Base-by-base conservation (phyloP, 2,888 invertebrate species). In the Ophion ventricosus region DNA sequence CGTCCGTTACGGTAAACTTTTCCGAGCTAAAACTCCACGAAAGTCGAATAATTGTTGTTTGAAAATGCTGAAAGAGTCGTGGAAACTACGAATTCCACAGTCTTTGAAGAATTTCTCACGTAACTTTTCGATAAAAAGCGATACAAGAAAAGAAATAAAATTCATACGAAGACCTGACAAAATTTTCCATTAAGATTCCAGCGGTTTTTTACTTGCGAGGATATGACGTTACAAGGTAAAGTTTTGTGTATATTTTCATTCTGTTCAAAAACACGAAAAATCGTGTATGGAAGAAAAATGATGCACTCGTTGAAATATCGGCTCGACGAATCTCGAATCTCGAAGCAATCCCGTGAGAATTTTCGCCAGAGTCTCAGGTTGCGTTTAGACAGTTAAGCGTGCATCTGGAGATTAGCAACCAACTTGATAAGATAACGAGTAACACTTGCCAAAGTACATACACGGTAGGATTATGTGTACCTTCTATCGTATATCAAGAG, bases 361-460 rank as follows among this genome's bases (percentile, higher is more conserved):
- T 67, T 23, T 25, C 23, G 17, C 35, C 35, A 26, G 67, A 43
- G 57, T 4, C 7, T 7, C 75, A 54, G 43, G 40, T 76, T 7
- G 57, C 40, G 43, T 17, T 23, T 11, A 67, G 59, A 69, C 17
- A 69, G 54, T 78, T 69, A 63, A 78, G 61, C 61, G 79, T 69
- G 29, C 63, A 63, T 75, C 75, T 49, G 43, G 64, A 64, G 74
- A 83, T 79, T 79, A 78, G 73, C 25, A 35, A 70, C 29, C 63
- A 40, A 75, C 59, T 59, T 64, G 43, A 54, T 43, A 64, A 61
- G 83, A 83, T 77, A 80, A 67, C 74, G 63, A 72, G 43, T 25
- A 70, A 80, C 75, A 80, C 66, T 80, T 83, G 80, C 63, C 76
- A 77, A 63, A 77, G 67, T 80, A 80, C 61, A 26, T 73, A 54